Percentiles rank a stretch among this genome's conserved stretches.
phyloP scores from a whole-genome alignment of 2,888 invertebrate genomes.

The Anaspis maculata region DNA sequence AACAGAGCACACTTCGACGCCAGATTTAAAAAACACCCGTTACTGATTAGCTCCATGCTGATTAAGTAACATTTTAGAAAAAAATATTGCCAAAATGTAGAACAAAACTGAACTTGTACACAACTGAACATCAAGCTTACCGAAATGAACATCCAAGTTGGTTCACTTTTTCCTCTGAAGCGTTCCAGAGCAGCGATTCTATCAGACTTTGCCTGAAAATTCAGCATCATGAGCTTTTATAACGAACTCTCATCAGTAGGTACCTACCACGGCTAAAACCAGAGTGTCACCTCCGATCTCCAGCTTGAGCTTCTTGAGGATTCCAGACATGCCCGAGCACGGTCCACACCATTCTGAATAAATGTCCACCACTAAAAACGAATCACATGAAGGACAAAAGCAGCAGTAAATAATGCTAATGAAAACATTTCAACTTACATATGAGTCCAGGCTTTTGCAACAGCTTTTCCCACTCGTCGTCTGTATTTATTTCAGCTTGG shows the following conservation, averaged over 20 bases:
- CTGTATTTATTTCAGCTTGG: conserved; percentile 70
- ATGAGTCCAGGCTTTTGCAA: conserved; percentile 66
- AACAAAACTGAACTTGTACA: no score
- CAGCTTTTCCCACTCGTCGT: conserved; percentile 81
- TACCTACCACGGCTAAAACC: conserved; percentile 7
- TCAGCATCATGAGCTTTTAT: conserved; percentile 3
- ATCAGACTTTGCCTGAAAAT: conserved; percentile 65
- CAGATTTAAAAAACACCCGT: no score
- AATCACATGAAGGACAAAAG: no score
- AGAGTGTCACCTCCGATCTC: conserved; percentile 79
- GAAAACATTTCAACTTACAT: conserved; percentile 67
- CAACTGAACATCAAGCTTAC: conserved; percentile 48
- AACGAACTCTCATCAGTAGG: background rate
- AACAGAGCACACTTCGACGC: no score
- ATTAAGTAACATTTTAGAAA: no score
- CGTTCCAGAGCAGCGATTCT: conserved; percentile 62
- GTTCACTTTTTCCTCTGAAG: conserved; percentile 77
- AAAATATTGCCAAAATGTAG: no score
- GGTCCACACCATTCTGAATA: conserved; percentile 92
- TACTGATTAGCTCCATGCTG: no score
- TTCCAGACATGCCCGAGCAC: conserved; percentile 75
- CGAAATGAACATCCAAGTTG: conserved; percentile 81
- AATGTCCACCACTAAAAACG: conserved; percentile 69
- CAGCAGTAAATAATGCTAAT: conserved; percentile 44
- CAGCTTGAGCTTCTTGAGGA: conserved; percentile 76